Percentiles rank a stretch among this genome's conserved stretches.
Conservation (phyloP, 2,797 vertebrate genomes). For the Myotis daubentonii region DNA sequence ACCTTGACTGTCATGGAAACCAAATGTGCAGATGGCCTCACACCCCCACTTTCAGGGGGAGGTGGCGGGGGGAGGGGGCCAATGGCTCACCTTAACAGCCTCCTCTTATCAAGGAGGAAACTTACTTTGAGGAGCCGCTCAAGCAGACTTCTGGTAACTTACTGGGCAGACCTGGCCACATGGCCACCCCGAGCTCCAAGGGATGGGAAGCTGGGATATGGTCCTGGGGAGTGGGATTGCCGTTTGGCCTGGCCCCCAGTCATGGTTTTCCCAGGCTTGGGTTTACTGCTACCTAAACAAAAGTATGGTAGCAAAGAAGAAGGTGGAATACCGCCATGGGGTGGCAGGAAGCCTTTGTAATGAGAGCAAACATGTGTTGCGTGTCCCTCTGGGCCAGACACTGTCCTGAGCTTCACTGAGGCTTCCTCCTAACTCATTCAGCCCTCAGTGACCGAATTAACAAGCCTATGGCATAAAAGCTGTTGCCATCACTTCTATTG, state of each 20-base stretch:
- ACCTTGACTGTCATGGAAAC: constrained; percentile 1
- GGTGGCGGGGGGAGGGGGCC: neutral
- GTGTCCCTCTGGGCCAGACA: neutral
- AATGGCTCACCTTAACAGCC: neutral
- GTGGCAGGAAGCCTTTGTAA: neutral
- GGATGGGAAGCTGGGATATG: neutral
- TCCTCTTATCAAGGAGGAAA: neutral
- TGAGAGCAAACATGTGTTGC: neutral
- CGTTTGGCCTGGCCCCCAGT: neutral
- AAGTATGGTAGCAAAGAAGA: neutral
- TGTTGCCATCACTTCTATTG: neutral
- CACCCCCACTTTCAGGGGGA: neutral
- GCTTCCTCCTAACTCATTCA: neutral
- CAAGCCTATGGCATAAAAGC: neutral
- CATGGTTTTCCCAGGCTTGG: neutral
- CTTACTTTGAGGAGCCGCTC: neutral
- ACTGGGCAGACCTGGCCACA: neutral
- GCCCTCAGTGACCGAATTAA: neutral
- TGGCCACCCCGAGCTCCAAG: neutral
- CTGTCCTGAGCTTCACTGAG: neutral
- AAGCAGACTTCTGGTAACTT: neutral
- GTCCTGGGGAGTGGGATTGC: no score
- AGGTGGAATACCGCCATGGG: neutral
- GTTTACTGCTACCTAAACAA: neutral
- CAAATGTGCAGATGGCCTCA: neutral